Percentiles rank a stretch among this genome's conserved stretches.
Conservation (phyloP, 2,113 vertebrate species). For the Aplodontia rufa region DNA sequence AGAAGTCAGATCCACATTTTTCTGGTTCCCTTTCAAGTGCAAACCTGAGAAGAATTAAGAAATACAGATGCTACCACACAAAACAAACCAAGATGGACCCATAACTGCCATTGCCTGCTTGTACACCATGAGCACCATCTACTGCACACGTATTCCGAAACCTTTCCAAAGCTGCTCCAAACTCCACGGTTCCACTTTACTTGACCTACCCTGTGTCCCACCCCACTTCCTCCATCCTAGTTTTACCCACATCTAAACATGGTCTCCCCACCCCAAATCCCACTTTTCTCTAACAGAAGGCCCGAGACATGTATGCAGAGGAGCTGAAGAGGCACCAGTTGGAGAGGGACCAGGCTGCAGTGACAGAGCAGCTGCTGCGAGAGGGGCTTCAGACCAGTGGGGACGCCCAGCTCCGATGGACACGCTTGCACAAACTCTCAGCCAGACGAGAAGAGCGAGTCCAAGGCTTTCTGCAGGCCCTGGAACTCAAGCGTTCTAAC, state of each 20-base stretch:
- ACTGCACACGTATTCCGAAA: neutral
- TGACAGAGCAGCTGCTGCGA: slow-evolving; percentile 89
- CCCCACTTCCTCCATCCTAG: neutral
- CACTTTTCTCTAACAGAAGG: slow-evolving; percentile 88
- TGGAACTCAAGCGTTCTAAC: slow-evolving; percentile 92
- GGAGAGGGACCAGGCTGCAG: slow-evolving; percentile 90
- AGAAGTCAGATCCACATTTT: slow-evolving; percentile 36
- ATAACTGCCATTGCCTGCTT: neutral
- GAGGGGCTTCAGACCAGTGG: slow-evolving; percentile 81
- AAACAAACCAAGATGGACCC: slow-evolving; percentile 18
- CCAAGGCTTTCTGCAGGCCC: slow-evolving; percentile 89
- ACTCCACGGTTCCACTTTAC: neutral
- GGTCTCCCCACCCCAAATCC: neutral
- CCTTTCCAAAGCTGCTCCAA: neutral
- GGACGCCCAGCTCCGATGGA: slow-evolving; percentile 85
- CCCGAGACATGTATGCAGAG: slow-evolving; percentile 90
- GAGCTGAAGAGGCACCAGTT: slow-evolving; percentile 89
- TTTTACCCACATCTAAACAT: slow-evolving; percentile 53
- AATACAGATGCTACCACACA: slow-evolving; percentile 7
- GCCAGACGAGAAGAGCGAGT: slow-evolving; percentile 91
- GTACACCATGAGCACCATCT: neutral
- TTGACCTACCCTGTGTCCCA: neutral
- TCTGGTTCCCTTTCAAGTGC: slow-evolving; percentile 28
- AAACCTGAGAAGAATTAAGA: slow-evolving; percentile 29
- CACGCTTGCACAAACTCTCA: slow-evolving; percentile 86